A percentile compares a stretch with the other conserved stretches of the same genome.
Evolutionary conservation across 2,113 vertebrate genomes (phyloP).

Genomic region (Phyllopteryx taeniolatus): DNA sequence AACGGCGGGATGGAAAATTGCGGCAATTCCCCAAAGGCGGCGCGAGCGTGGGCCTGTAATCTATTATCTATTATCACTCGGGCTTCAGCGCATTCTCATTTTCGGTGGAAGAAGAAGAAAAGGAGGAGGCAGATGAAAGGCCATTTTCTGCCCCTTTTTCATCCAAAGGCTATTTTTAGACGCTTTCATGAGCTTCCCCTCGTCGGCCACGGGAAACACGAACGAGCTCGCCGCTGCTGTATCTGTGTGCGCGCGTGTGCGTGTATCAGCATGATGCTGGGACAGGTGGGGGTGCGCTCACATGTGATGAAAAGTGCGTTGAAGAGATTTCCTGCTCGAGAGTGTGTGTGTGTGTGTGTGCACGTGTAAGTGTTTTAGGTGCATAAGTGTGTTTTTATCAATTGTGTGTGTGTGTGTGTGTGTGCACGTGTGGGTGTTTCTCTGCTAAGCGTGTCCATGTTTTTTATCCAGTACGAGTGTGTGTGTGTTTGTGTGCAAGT

Average conservation of each 20-base stretch:
- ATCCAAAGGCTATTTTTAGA: constrained; percentile 57
- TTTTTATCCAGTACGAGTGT: too few relatives aligned
- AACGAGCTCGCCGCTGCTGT: neutral
- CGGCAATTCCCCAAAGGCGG: neutral
- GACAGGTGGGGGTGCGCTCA: neutral
- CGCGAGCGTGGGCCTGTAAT: neutral
- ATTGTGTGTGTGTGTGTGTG: too few relatives aligned
- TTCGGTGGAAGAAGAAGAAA: neutral
- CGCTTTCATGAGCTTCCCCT: constrained; percentile 6
- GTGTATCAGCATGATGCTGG: neutral
- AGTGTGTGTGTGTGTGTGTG: too few relatives aligned
- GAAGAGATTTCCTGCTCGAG: too few relatives aligned
- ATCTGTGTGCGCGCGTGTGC: too few relatives aligned
- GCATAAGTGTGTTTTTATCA: too few relatives aligned
- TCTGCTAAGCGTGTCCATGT: too few relatives aligned
- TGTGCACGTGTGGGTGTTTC: too few relatives aligned
- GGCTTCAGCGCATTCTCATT: neutral
- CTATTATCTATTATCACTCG: constrained; percentile 4
- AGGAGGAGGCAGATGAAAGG: constrained; percentile 42
- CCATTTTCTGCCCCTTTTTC: constrained; percentile 42
- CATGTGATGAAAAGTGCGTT: neutral
- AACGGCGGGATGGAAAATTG: neutral
- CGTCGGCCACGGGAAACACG: neutral
- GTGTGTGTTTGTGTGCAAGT: too few relatives aligned
- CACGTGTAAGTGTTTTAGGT: too few relatives aligned